Evolutionary conservation across 2,797 vertebrate genomes (phyloP), one percentile per base, ranked within the genome.

Genomic region (Antennarius maculatus): DNA sequence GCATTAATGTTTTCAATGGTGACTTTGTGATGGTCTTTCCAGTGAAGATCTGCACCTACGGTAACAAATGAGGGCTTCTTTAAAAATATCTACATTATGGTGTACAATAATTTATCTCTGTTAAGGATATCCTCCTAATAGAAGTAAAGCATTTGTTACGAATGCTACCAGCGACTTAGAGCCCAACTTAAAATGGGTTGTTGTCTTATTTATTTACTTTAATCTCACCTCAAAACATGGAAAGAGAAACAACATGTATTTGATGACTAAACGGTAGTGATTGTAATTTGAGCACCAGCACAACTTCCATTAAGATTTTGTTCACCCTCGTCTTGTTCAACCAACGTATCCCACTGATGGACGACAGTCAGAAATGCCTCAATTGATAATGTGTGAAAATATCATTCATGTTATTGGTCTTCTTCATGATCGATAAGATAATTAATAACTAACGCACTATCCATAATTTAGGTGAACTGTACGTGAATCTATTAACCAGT

Each of bases 1-100:
- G 71, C 90, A 68, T 77, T 91, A 0, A 15, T 90, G 3, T 83
- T 91, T 0, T 92, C 91, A 6, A 92, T 92, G 31, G 89, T 92
- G 67, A 93, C 91, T 0, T 91, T 84, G 92, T 93, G 85, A 94
- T 94, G 46, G 92, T 93, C 54, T 93, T 93, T 4, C 92, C 92
- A 0, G 91, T 93, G 9, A 93, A 50, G 27, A 90, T 91, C 41
- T 93, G 93, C 0, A 94, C 92, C 23, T 23, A 23, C 23, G 23
- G 2, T 23, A 23, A 23, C 23, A 23, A 23, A 23, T 23, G 23
- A 23, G 2, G 23, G 23, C 23, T 23, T 23, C 23, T 23, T 23
- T 23, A 1, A 23, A 23, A 23, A 34, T 8, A 34, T 34, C 31
- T 34, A 34, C 8, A 34, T 2, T 34, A 34, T 34, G 31, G 31